A percentile compares a stretch with the other conserved stretches of the same genome.
Evolutionary conservation across 2,888 invertebrate species (phyloP).

Genomic region (Drosophila anomelani): DNA sequence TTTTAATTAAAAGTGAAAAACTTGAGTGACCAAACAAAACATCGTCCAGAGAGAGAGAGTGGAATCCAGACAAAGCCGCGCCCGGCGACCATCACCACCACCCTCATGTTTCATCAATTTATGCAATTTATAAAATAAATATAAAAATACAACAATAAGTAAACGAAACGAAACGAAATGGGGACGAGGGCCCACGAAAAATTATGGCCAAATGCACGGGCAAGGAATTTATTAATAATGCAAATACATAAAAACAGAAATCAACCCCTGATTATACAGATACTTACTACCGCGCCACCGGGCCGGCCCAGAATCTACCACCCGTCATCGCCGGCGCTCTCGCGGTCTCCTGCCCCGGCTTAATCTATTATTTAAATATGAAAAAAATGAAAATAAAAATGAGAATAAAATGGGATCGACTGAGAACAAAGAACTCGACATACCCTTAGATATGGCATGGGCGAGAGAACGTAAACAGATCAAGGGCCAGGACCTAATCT

Average conservation of each 20-base stretch:
- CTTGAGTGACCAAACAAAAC: constrained; percentile 79
- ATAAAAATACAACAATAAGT: constrained; percentile 70
- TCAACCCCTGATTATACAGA: constrained; percentile 81
- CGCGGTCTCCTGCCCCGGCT: constrained; percentile 64
- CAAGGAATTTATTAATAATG: constrained; percentile 80
- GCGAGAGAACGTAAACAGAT: constrained; percentile 8
- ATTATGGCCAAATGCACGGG: constrained; percentile 70
- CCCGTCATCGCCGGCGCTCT: constrained; percentile 41
- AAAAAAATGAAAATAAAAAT: constrained; percentile 55
- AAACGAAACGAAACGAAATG: constrained; percentile 38
- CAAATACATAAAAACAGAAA: constrained; percentile 80
- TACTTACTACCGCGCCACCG: constrained; percentile 49
- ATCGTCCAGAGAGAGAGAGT: constrained; percentile 26
- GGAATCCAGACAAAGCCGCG: constrained; percentile 28
- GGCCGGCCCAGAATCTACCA: constrained; percentile 39
- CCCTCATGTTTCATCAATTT: constrained; percentile 72
- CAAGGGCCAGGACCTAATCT: constrained; percentile 4
- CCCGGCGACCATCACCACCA: constrained; percentile 24
- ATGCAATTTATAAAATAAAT: constrained; percentile 81
- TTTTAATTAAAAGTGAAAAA: constrained; percentile 75
- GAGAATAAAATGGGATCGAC: constrained; percentile 58
- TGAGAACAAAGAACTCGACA: constrained; percentile 28
- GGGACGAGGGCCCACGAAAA: constrained; percentile 33
- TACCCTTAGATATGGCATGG: constrained; percentile 35
- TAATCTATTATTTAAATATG: constrained; percentile 81